These are phyloP conservation scores for Chaenogobius annularis DNA, from an alignment of 2,113 vertebrate genomes.

Conservation along the genomic window DNA sequence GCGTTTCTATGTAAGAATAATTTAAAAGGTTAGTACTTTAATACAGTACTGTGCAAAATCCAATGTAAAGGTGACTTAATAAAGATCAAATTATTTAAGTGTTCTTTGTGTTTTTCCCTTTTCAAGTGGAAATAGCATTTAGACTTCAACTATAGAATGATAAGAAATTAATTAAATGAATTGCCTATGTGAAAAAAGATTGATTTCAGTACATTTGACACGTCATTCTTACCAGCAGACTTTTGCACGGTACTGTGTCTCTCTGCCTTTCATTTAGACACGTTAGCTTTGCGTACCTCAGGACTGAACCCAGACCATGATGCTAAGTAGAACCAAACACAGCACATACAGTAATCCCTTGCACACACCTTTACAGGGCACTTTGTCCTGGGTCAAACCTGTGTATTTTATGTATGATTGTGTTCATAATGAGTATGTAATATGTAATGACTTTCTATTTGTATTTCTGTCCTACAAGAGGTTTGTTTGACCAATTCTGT, in stretches of 20 bases:
- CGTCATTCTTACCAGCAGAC: background rate
- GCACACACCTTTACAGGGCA: constrained; percentile 49
- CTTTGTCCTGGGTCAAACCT: constrained; percentile 70
- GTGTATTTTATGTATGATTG: constrained; percentile 69
- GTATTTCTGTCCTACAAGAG: constrained; percentile 59
- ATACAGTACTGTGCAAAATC: constrained; percentile 31
- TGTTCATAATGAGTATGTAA: constrained; percentile 52
- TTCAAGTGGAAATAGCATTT: background rate
- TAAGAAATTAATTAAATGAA: background rate
- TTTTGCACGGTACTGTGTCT: constrained; percentile 27
- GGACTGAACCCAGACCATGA: constrained; percentile 76
- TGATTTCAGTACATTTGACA: background rate
- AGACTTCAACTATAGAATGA: background rate
- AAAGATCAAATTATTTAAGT: background rate
- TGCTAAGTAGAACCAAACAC: constrained; percentile 68
- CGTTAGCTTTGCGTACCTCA: constrained; percentile 81
- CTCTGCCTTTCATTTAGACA: constrained; percentile 58
- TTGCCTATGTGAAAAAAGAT: background rate
- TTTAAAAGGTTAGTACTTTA: constrained; percentile 70
- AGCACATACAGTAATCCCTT: constrained; percentile 31
- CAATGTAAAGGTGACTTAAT: background rate
- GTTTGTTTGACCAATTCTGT: constrained; percentile 51
- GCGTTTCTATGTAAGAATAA: constrained; percentile 48
- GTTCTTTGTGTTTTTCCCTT: background rate
- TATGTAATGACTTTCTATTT: constrained; percentile 64